Evolutionary conservation across 1,140 invertebrate species (phyloP).

Genomic region (Eupeodes corollae): DNA sequence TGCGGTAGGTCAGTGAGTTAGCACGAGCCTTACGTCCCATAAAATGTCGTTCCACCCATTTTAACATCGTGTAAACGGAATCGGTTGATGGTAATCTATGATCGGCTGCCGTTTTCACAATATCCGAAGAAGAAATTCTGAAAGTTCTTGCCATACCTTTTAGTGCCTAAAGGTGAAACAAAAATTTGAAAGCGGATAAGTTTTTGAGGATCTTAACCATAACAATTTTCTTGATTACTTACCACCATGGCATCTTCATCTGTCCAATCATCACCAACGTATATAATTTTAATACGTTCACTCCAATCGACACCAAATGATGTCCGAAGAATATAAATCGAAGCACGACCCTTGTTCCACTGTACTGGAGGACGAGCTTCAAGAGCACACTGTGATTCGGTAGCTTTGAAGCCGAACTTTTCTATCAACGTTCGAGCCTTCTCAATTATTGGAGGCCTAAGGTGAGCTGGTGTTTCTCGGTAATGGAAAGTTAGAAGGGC

Average conservation of each 20-base stretch:
- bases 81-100: conserved; percentile 74
- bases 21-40: conserved; percentile 58
- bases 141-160: conserved; percentile 87
- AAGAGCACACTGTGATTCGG: conserved; percentile 67
- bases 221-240: conserved; percentile 16
- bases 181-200: neutral
- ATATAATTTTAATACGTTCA: conserved; percentile 80
- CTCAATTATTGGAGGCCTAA: conserved; percentile 51
- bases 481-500: conserved; percentile 80
- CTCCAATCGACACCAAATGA: conserved; percentile 85
- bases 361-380: conserved; percentile 80
- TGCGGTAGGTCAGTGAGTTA: conserved; percentile 46
- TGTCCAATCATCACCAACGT: conserved; percentile 78
- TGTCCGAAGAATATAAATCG: conserved; percentile 78
- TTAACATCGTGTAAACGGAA: conserved; percentile 76
- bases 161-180: conserved; percentile 46
- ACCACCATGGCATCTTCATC: conserved; percentile 88
- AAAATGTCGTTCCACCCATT: conserved; percentile 78
- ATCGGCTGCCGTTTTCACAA: conserved; percentile 76
- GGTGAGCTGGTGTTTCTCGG: conserved; percentile 61
- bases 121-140: conserved; percentile 70
- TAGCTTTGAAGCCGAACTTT: conserved; percentile 62
- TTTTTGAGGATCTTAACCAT: neutral
- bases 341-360: conserved; percentile 82
- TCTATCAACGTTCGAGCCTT: conserved; percentile 61